Percentiles rank a stretch among this genome's conserved stretches.
phyloP scores from a whole-genome alignment of 1,140 invertebrate genomes.

The Neodiprion virginianus region DNA sequence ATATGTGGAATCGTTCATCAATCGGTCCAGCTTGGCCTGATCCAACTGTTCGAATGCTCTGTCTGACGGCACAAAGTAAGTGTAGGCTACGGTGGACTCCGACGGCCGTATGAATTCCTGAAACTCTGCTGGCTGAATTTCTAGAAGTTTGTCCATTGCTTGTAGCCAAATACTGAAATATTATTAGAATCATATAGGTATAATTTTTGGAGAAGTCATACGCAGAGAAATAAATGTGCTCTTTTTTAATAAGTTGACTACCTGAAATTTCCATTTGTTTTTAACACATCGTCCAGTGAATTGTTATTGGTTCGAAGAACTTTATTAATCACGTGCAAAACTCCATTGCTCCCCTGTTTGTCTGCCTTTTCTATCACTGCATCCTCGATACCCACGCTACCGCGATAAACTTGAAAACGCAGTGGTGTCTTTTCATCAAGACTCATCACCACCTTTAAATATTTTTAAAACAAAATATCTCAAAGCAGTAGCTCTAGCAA shows the following conservation, averaged over 20 bases:
- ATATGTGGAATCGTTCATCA: slow-evolving; percentile 47
- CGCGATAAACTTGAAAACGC: slow-evolving; percentile 49
- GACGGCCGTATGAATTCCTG: slow-evolving; percentile 27
- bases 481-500: neutral
- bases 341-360: slow-evolving; percentile 64
- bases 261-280: slow-evolving; percentile 54
- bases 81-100: slow-evolving; percentile 47
- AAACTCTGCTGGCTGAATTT: slow-evolving; percentile 42
- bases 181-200: neutral
- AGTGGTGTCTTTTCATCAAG: slow-evolving; percentile 56
- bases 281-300: slow-evolving; percentile 56
- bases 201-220: neutral
- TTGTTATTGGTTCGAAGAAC: slow-evolving; percentile 60
- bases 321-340: slow-evolving; percentile 64
- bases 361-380: slow-evolving; percentile 57
- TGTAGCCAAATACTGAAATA: slow-evolving; percentile 53
- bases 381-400: slow-evolving; percentile 50
- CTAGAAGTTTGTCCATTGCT: slow-evolving; percentile 51
- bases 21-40: slow-evolving; percentile 33
- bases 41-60: slow-evolving; percentile 52
- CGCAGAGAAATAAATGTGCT: neutral
- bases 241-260: slow-evolving; percentile 24
- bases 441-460: slow-evolving; percentile 47
- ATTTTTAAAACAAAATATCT: neutral
- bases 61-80: slow-evolving; percentile 63